Percentiles rank a stretch among this genome's conserved stretches.
Evolutionary conservation across 2,113 vertebrate species (phyloP).

Genomic region (Leucosticte australis): DNA sequence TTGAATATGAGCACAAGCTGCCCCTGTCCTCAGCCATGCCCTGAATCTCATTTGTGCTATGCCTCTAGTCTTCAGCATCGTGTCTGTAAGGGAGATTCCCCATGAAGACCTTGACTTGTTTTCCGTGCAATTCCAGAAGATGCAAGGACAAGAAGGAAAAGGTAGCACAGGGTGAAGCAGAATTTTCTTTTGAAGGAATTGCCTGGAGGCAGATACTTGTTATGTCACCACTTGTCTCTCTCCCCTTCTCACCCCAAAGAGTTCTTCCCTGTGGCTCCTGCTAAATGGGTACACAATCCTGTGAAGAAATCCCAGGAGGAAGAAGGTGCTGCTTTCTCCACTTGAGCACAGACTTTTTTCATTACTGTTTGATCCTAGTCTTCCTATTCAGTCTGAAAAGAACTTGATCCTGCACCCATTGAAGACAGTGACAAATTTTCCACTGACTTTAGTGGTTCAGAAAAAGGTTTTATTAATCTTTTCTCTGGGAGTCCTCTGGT

Average conservation of each 20-base stretch:
- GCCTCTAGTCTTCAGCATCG: not conserved
- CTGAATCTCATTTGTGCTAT: not conserved
- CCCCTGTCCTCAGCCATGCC: not conserved
- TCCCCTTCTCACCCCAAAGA: not conserved
- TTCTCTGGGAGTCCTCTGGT: not conserved
- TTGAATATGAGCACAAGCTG: not conserved
- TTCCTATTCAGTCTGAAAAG: not conserved
- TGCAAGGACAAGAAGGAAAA: not conserved
- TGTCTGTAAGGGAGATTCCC: not conserved
- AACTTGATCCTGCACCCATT: not conserved
- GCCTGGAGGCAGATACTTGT: not conserved
- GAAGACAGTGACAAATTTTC: not conserved
- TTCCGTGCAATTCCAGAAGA: not conserved
- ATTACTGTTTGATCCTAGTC: not conserved
- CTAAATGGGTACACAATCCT: not conserved
- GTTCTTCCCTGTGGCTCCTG: not conserved
- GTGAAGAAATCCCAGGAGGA: not conserved
- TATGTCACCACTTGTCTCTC: not conserved
- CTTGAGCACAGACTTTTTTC: not conserved
- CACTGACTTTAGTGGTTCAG: not conserved
- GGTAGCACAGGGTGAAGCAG: not conserved
- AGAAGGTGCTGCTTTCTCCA: not conserved
- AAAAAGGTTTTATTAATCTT: not conserved
- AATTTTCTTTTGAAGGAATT: not conserved
- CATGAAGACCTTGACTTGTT: not conserved